Conservation (phyloP, 1,140 invertebrate species). For the Tenebrio molitor region DNA sequence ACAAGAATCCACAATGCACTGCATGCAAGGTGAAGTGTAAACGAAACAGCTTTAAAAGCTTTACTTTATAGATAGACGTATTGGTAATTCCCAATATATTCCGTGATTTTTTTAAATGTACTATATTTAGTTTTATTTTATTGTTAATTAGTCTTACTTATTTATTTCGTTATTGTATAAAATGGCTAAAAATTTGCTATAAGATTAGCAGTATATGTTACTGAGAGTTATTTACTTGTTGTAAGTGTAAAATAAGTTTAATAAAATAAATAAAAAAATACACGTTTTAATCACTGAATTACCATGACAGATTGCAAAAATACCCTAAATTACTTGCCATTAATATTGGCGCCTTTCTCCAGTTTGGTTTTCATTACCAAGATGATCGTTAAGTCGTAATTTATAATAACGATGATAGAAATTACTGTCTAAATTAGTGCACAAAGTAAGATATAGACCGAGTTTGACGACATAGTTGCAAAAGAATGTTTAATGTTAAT, state of each 20-base stretch:
- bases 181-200: constrained; percentile 50
- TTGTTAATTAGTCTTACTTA: constrained; percentile 61
- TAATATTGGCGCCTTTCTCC: too few species aligned
- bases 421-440: too few species aligned
- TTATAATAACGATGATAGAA: too few species aligned
- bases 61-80: constrained; percentile 44
- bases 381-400: too few species aligned
- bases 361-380: too few species aligned
- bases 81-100: constrained; percentile 57
- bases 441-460: too few species aligned
- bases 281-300: too few species aligned
- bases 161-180: constrained; percentile 59
- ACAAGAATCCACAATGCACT: constrained; percentile 83
- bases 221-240: constrained; percentile 62
- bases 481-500: too few species aligned
- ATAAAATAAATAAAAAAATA: constrained; percentile 44
- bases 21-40: constrained; percentile 83
- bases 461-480: too few species aligned
- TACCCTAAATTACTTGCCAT: too few species aligned
- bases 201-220: constrained; percentile 58
- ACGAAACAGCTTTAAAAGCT: constrained; percentile 36
- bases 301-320: too few species aligned
- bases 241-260: constrained; percentile 59
- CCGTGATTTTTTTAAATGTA: constrained; percentile 62
- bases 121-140: constrained; percentile 57